Evolutionary conservation across 2,113 vertebrate genomes (phyloP).

Genomic region (Phycodurus eques): DNA sequence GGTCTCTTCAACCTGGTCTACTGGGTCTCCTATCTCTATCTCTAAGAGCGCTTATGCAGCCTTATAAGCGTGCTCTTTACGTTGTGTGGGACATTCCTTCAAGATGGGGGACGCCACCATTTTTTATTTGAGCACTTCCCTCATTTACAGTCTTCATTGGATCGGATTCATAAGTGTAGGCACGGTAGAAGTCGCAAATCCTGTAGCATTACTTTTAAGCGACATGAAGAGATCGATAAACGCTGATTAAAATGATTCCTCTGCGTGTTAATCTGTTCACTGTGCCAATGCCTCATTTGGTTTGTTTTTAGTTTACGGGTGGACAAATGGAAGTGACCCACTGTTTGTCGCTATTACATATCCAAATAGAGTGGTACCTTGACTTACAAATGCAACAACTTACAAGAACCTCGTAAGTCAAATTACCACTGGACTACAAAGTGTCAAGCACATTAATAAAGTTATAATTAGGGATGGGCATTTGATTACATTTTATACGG

Average conservation of each 20-base stretch:
- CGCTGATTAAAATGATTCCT: constrained; percentile 1
- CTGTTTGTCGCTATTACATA: not conserved
- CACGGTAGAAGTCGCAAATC: constrained; percentile 61
- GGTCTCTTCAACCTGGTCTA: constrained; percentile 97
- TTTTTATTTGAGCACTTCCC: constrained; percentile 18
- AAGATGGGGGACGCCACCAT: constrained; percentile 37
- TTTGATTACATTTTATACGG: not conserved
- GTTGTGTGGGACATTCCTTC: constrained; percentile 50
- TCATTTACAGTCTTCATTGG: constrained; percentile 27
- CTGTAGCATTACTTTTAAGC: constrained; percentile 75
- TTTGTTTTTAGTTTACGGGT: constrained; percentile 15
- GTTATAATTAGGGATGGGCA: not conserved
- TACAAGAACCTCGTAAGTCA: not conserved
- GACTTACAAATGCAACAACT: not conserved
- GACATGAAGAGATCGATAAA: constrained; percentile 37
- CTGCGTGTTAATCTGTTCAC: constrained; percentile 30
- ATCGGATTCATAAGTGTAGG: constrained; percentile 32
- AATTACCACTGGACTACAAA: not conserved
- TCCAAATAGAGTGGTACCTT: not conserved
- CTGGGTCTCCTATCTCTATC: constrained; percentile 98
- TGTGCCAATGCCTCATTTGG: constrained; percentile 23
- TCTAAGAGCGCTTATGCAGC: constrained; percentile 72
- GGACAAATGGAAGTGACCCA: not conserved
- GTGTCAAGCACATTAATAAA: not conserved
- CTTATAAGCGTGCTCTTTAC: constrained; percentile 46